Evolutionary conservation across 2,888 invertebrate species (phyloP).

Genomic region (Cryptophagus acutangulus): DNA sequence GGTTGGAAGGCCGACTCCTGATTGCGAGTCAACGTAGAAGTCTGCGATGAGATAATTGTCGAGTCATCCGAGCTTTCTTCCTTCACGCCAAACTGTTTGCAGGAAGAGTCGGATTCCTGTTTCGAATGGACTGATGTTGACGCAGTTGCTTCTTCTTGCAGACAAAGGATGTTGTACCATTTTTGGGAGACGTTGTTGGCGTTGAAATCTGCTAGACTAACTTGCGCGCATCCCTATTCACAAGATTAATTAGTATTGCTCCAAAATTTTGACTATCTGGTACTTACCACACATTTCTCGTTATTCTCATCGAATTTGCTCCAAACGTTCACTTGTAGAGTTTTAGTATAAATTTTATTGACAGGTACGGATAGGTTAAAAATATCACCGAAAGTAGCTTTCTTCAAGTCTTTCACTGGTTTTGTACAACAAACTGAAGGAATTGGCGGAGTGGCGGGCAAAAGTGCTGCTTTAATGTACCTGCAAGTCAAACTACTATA

Average conservation of each 20-base stretch:
- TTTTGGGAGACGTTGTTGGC: conserved; percentile 74
- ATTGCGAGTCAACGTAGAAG: conserved; percentile 90
- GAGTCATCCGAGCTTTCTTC: conserved; percentile 97
- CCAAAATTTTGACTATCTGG: conserved; percentile 11
- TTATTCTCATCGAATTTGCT: conserved; percentile 59
- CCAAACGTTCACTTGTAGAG: conserved; percentile 85
- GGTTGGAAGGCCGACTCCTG: conserved; percentile 58
- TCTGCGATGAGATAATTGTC: conserved; percentile 93
- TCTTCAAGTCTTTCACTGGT: conserved; percentile 63
- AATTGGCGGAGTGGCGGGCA: conserved; percentile 57
- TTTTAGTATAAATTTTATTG: conserved; percentile 78
- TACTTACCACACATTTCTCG: conserved; percentile 82
- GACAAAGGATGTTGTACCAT: conserved; percentile 94
- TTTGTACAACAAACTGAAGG: conserved; percentile 62
- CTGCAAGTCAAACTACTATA: conserved; percentile 47
- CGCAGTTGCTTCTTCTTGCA: conserved; percentile 48
- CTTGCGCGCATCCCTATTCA: conserved; percentile 85
- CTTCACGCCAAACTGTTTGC: conserved; percentile 45
- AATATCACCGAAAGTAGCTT: conserved; percentile 73
- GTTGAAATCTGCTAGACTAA: conserved; percentile 91
- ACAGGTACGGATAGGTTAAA: conserved; percentile 72
- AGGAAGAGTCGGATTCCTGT: conserved; percentile 33
- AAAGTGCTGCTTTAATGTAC: conserved; percentile 70
- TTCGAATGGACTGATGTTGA: conserved; percentile 41
- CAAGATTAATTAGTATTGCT: conserved; percentile 4